Evolutionary conservation across 2,888 invertebrate species (phyloP).

Genomic region (Plagodis dolabraria): DNA sequence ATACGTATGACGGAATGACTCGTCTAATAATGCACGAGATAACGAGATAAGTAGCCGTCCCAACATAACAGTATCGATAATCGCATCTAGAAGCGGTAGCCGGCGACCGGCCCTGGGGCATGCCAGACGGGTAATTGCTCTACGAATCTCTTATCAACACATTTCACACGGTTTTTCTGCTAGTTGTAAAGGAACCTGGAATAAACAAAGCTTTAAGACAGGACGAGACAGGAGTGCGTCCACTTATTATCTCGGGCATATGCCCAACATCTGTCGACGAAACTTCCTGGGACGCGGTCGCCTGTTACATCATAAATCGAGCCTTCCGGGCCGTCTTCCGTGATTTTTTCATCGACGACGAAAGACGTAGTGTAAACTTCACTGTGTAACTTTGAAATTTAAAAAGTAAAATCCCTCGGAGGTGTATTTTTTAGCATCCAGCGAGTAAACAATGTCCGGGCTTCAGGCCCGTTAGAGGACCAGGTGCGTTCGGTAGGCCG

Average conservation of each 20-base stretch:
- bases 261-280: constrained; percentile 81
- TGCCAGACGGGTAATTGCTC: constrained; percentile 64
- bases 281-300: constrained; percentile 70
- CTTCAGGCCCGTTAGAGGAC: constrained; percentile 60
- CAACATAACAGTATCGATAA: constrained; percentile 78
- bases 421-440: constrained; percentile 70
- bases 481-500: constrained; percentile 68
- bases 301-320: constrained; percentile 80
- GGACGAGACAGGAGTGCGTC: constrained; percentile 70
- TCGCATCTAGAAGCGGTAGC: constrained; percentile 74
- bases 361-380: constrained; percentile 80
- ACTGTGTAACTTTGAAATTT: constrained; percentile 44
- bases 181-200: constrained; percentile 44
- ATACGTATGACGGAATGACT: constrained; percentile 54
- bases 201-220: constrained; percentile 53
- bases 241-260: constrained; percentile 70
- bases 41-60: constrained; percentile 71
- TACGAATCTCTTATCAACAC: constrained; percentile 68
- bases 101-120: constrained; percentile 49
- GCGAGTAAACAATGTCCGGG: constrained; percentile 69
- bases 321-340: constrained; percentile 79
- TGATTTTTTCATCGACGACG: constrained; percentile 79
- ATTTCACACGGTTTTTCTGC: constrained; percentile 72
- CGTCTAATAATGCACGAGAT: constrained; percentile 60
- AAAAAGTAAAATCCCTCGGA: constrained; percentile 57